phyloP scores from a whole-genome alignment of 2,113 vertebrate genomes.

The Gallinago media region DNA sequence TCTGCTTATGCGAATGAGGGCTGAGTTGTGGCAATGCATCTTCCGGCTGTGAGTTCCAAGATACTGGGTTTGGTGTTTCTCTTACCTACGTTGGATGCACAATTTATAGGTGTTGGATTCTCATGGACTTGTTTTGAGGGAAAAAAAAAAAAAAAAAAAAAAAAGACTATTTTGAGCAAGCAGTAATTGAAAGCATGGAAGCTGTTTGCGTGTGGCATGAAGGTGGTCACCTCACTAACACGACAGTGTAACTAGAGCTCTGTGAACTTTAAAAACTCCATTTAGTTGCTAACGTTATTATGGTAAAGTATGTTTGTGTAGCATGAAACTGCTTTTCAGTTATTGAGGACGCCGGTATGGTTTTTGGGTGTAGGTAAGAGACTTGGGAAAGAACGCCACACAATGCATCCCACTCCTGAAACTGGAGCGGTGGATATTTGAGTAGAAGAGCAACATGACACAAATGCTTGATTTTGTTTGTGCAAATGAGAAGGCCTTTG shows the following conservation, averaged over 20 bases:
- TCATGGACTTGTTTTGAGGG: accelerated
- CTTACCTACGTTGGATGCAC: accelerated
- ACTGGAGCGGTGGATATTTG: constrained; percentile 52
- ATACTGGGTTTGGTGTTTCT: background rate
- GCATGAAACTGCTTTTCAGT: background rate
- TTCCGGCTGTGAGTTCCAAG: background rate
- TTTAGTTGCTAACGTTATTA: background rate
- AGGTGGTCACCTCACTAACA: accelerated
- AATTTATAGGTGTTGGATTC: background rate
- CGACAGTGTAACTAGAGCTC: background rate
- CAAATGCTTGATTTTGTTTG: constrained; percentile 69
- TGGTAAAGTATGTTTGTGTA: background rate
- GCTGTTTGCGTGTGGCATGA: background rate
- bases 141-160: background rate
- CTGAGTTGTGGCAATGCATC: background rate
- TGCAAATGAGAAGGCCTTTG: constrained; percentile 69
- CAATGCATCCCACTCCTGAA: background rate
- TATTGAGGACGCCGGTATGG: background rate
- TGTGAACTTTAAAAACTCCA: background rate
- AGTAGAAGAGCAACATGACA: constrained; percentile 45
- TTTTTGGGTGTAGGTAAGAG: background rate
- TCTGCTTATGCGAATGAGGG: background rate
- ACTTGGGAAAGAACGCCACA: background rate
- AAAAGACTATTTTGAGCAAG: background rate
- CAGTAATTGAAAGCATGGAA: background rate